phyloP scores from a whole-genome alignment of 1,140 invertebrate genomes.

The Ylistrum balloti region DNA sequence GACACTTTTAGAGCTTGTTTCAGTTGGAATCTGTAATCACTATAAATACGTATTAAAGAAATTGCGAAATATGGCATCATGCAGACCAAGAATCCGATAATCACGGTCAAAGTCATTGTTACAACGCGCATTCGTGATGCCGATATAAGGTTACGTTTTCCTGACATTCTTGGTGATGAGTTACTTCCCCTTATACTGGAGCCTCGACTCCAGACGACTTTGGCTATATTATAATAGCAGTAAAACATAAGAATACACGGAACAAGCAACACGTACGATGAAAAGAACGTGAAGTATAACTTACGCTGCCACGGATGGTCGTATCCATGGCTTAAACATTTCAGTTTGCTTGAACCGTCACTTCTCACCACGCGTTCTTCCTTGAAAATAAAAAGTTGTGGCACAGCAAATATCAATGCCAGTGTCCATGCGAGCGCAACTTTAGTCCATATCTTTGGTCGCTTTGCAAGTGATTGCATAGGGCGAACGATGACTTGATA shows the following conservation, averaged over 20 bases:
- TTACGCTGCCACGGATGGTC: slow-evolving; percentile 83
- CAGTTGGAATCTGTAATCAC: slow-evolving; percentile 81
- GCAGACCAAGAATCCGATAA: slow-evolving; percentile 82
- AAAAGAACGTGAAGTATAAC: slow-evolving; percentile 82
- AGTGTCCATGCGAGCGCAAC: slow-evolving; percentile 82
- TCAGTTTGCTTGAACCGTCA: slow-evolving; percentile 65
- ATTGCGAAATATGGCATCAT: slow-evolving; percentile 83
- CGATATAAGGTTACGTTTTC: slow-evolving; percentile 72
- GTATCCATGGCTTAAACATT: slow-evolving; percentile 82
- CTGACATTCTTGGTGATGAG: slow-evolving; percentile 67
- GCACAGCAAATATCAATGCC: slow-evolving; percentile 82
- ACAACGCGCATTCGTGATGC: slow-evolving; percentile 77
- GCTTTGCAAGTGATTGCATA: slow-evolving; percentile 73
- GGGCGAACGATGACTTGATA: slow-evolving; percentile 81
- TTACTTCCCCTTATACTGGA: slow-evolving; percentile 44
- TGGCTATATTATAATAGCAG: slow-evolving; percentile 82
- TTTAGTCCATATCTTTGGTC: slow-evolving; percentile 77
- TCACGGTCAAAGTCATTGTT: slow-evolving; percentile 83
- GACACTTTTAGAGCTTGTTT: slow-evolving; percentile 75
- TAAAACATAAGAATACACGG: slow-evolving; percentile 81
- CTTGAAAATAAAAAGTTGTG: slow-evolving; percentile 83
- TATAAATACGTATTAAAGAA: slow-evolving; percentile 81
- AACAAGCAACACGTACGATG: slow-evolving; percentile 82
- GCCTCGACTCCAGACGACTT: slow-evolving; percentile 80
- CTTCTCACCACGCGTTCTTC: slow-evolving; percentile 67